Evolutionary conservation across 2,888 invertebrate genomes (phyloP), one percentile per base, ranked within the genome.

Genomic region (Drosophila mettleri): DNA sequence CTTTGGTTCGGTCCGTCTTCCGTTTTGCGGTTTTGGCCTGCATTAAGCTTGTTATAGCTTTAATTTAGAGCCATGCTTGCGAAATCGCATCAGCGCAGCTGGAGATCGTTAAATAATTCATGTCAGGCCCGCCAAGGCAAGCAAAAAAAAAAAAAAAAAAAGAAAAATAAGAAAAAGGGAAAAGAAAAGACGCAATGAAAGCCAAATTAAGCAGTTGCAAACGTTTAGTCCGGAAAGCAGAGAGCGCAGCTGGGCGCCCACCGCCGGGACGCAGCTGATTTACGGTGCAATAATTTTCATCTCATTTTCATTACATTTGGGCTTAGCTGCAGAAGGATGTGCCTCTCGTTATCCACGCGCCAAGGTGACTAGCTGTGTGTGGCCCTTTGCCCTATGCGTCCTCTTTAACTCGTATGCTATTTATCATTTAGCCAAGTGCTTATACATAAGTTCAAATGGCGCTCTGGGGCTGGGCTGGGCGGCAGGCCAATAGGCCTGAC

Each of bases 101-200:
- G 86, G 86, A 89, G 81, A 87, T 89, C 83, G 81, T 87, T 85
- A 87, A 89, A 87, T 87, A 89, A 87, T 87, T 87, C 88, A 87
- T 89, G 84, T 83, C 83, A 80, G 88, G 67, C 78, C 54, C 78
- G 59, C 29, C 22, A 24, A 45, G 60, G 41, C 16, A 76, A 67
- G 51, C 36, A 24, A 22, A 74, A 52, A 41, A 51, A 55, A 57
- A 43, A 51, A 24, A 39, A 41, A 46, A 2, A 24, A 9, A n/a
- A n/a, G n/a, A 7, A 14, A 55, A 53, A 54, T 2, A 14, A 8
- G 4, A 41, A 29, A 43, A 65, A 61, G 64, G 45, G 43, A 54
- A 64, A 63, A 66, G 53, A 72, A 86, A 68, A 74, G 69, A 65
- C 76, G 86, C 86, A 86, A 84, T 81, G 89, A 88, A 88, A 89